Evolutionary conservation across 1,140 invertebrate species (phyloP), one percentile per base, ranked within the genome.

Genomic region (Gryllus bimaculatus): DNA sequence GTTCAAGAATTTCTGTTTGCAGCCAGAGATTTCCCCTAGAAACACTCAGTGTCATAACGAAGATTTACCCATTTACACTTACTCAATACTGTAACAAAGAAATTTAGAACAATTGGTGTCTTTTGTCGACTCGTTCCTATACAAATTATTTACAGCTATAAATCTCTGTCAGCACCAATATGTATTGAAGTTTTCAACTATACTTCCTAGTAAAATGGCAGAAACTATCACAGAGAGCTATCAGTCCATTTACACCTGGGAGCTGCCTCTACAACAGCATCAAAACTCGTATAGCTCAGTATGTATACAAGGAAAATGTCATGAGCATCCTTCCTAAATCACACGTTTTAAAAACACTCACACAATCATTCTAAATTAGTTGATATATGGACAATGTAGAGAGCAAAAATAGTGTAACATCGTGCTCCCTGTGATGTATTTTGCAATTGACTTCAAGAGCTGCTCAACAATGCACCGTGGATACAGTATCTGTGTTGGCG

Each of bases 191-290:
- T 47, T 77, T 78, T 66, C 48, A 78, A 48, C 73, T 49, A 47
- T 12, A 12, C 12, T 49, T 74, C 78, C 26, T 74, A 18, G n/a
- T 21, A 21, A 12, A 21, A 66, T 74, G 78, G 21, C 48, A 74
- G 48, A 54, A 79, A 77, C 79, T 79, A 79, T 79, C 79, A 79
- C 79, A 79, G 79, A 79, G 79, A 76, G 79, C 79, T 79, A 79
- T 79, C 79, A 79, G 79, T 79, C 73, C 79, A 77, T n/a, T 74
- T 79, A 54, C 75, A 47, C 75, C 73, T 79, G 79, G 79, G 79
- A 79, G 75, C 79, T 79, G 79, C 79, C 66, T 75, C 48, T 21
- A 79, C 78, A 77, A 79, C 79, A 77, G 76, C 79, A 79, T 77
- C 74, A 47, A 77, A 47, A 8, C 48, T 77, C 79, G 47, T 79